Evolutionary conservation across 2,888 invertebrate species (phyloP), one percentile per base, ranked within the genome.

Genomic region (Eucriotettix oculatus): DNA sequence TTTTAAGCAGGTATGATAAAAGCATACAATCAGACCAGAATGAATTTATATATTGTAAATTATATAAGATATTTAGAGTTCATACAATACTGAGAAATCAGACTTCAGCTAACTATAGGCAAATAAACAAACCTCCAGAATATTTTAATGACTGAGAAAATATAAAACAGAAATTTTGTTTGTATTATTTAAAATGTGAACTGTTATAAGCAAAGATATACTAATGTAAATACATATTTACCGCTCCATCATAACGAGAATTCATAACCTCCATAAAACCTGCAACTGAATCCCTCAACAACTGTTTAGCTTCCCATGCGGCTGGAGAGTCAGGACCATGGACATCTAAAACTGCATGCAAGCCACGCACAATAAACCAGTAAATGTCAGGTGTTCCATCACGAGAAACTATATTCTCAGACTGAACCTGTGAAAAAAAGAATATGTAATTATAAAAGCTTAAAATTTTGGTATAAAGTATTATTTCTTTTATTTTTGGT

Each of bases 301-400:
- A 69, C 64, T 76, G 73, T 66, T 81, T 79, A 42, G 86, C 86
- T 73, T 86, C 85, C 63, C 79, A 78, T 5, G 80, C 77, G 67
- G 80, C 78, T 11, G 78, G 74, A 0, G 87, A 84, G 68, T 82
- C 80, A 56, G 79, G 78, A 9, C 85, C 85, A 69, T 87, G 80
- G 60, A 75, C 74, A 68, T 86, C 83, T 16, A 80, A 76, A 17
- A 87, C 71, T 11, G 81, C 76, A 67, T 83, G 82, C 29, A 87
- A 75, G 11, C 81, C 79, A 53, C 77, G 73, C 65, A 85, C 75
- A 62, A 82, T 79, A 66, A 87, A 77, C 82, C 84, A 83, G 70
- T 78, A 84, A 66, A 84, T 76, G 70, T 85, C 84, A 57, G 84
- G 76, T 57, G 78, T 72, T 60, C 79, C 77, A 68, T 85, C 82